Base-by-base conservation (phyloP, 2,113 vertebrate genomes). In the Pavo muticus region DNA sequence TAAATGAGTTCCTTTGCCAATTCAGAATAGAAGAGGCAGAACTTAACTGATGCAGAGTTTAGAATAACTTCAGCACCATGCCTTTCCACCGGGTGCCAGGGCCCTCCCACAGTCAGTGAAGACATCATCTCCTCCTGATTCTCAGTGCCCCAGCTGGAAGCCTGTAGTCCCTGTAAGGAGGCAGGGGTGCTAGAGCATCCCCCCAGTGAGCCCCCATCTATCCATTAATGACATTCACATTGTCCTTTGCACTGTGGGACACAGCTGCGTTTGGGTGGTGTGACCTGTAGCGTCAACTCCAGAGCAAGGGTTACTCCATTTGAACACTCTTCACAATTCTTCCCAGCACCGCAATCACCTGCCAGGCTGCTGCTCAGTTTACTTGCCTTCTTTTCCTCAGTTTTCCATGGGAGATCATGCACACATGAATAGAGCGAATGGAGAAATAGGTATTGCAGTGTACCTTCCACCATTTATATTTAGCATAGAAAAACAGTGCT, bases 81-180 rank as follows among this genome's bases (percentile, higher is more conserved):
- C 14, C 10, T 44, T 71, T 70, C 47, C 39, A 23, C 17, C 39
- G 30, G 40, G 24, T 57, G 37, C 44, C 0, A 0, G 56, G 14
- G 30, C 32, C 37, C 3, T 23, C 14, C 4, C 1, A 18, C 25
- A 77, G 21, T 21, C 44, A 73, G 11, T 35, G 39, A 64, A 79
- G 57, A 16, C 0, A 3, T 42, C 19, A 60, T 11, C 32, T 92
- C 20, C 14, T 40, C 11, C 77, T 23, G 35, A 80, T 39, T 80
- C 54, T 56, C 15, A 73, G 3, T 48, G 61, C 8, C 39, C 24
- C 52, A 25, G 14, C 35, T 65, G 19, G 39, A 79, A 76, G 72
- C 44, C 32, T 76, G 21, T 21, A 65, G 19, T 65, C 23, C 54
- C 54, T 52, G 25, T 7, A 0, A 65, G 19, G 72, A 86, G 8